A percentile compares a stretch with the other conserved stretches of the same genome.
phyloP scores from a whole-genome alignment of 2,113 vertebrate species.

The Callipepla squamata region DNA sequence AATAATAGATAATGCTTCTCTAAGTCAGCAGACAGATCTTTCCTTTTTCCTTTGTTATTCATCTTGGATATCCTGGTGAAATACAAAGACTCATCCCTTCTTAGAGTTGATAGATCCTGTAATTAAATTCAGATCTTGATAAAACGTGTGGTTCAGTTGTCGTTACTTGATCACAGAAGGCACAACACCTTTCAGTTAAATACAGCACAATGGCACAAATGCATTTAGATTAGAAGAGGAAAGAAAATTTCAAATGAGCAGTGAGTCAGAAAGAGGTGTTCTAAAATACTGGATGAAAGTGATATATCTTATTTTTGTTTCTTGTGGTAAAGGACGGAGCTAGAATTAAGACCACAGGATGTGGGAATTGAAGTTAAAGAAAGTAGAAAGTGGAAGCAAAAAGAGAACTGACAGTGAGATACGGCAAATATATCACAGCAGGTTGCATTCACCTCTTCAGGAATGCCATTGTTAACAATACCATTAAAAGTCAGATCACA shows the following conservation, averaged over 20 bases:
- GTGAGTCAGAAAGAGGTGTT: constrained; percentile 25
- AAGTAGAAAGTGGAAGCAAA: not conserved
- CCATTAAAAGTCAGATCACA: not conserved
- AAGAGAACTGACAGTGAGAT: not conserved
- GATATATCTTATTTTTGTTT: not conserved
- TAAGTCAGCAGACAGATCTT: constrained; percentile 15
- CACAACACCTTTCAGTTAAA: constrained; percentile 58
- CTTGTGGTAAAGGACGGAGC: not conserved
- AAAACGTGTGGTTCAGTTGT: constrained; percentile 40
- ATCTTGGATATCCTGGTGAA: constrained; percentile 43
- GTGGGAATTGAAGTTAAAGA: not conserved
- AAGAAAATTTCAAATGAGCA: constrained; percentile 54
- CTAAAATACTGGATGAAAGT: not conserved
- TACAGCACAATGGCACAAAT: constrained; percentile 10
- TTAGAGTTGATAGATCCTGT: constrained; percentile 53
- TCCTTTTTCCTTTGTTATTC: constrained; percentile 5
- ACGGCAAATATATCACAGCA: not conserved
- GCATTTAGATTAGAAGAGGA: not conserved
- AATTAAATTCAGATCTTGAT: constrained; percentile 64
- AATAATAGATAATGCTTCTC: not conserved
- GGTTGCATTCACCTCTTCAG: not conserved
- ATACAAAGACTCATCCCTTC: constrained; percentile 47
- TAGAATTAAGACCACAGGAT: not conserved
- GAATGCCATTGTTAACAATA: not conserved
- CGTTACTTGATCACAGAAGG: constrained; percentile 59